Evolutionary conservation across 1,140 invertebrate species (phyloP).

Genomic region (Ceratoteleas bidentatus): DNA sequence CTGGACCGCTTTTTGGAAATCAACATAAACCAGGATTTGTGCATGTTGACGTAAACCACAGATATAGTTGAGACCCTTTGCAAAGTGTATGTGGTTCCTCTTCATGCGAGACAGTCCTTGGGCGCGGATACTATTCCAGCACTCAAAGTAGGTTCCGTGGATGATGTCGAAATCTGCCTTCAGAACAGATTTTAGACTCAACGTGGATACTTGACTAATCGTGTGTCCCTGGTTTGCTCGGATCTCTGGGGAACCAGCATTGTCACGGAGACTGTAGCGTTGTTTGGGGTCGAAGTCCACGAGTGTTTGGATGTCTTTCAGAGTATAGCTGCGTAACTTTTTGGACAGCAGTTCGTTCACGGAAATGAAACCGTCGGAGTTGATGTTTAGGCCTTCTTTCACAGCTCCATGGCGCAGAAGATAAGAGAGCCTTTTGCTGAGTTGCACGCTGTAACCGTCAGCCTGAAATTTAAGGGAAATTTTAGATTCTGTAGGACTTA

Average conservation of each 20-base stretch:
- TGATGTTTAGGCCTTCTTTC: constrained; percentile 84
- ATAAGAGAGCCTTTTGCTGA: constrained; percentile 88
- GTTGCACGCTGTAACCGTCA: too few species aligned
- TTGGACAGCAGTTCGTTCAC: constrained; percentile 84
- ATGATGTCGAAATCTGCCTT: constrained; percentile 82
- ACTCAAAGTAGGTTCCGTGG: constrained; percentile 87
- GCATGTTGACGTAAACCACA: constrained; percentile 85
- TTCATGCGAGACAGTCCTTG: constrained; percentile 87
- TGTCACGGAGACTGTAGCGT: constrained; percentile 82
- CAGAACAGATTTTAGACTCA: constrained; percentile 80
- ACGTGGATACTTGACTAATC: constrained; percentile 80
- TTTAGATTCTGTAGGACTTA: too few species aligned
- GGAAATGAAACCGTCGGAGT: constrained; percentile 85
- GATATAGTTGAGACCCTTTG: constrained; percentile 84
- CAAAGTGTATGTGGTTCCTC: constrained; percentile 90
- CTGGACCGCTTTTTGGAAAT: constrained; percentile 83
- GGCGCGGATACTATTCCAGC: constrained; percentile 84
- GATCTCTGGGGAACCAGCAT: constrained; percentile 83
- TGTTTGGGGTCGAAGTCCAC: constrained; percentile 86
- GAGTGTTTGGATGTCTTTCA: constrained; percentile 83
- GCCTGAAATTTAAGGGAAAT: too few species aligned
- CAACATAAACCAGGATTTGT: constrained; percentile 87
- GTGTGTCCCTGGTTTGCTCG: constrained; percentile 91
- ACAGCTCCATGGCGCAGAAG: constrained; percentile 86
- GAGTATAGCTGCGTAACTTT: constrained; percentile 78